phyloP scores from a whole-genome alignment of 30 jellyfish, hydroid and myxozoan genomes.

The Hydractinia echinata region DNA sequence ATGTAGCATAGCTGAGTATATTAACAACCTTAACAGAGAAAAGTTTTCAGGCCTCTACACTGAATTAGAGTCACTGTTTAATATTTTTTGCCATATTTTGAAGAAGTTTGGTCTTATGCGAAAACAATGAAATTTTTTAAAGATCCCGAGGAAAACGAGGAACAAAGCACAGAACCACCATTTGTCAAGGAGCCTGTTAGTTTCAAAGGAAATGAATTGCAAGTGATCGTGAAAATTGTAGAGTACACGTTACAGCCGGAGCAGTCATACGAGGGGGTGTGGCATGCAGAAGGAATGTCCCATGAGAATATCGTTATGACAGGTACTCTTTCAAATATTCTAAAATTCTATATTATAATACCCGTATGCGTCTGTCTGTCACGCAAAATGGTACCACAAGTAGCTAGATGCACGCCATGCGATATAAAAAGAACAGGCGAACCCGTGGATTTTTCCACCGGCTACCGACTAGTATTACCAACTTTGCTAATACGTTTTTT shows the following conservation, averaged over 20 bases:
- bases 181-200: slow-evolving; percentile 38
- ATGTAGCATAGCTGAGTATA: slow-evolving; percentile 50
- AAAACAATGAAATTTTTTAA: slow-evolving; percentile 54
- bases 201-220: slow-evolving; percentile 54
- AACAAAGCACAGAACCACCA: slow-evolving; percentile 31
- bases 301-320: slow-evolving; percentile 84
- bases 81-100: slow-evolving; percentile 54
- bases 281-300: slow-evolving; percentile 93
- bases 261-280: slow-evolving; percentile 72
- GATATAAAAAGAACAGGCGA: too few relatives aligned
- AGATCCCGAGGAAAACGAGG: slow-evolving; percentile 24
- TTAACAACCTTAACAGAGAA: slow-evolving; percentile 56
- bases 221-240: slow-evolving; percentile 58
- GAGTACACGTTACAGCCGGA: slow-evolving; percentile 67
- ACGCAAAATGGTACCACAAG: too few relatives aligned
- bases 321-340: slow-evolving; percentile 34
- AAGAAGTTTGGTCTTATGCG: slow-evolving; percentile 75
- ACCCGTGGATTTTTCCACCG: too few relatives aligned
- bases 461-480: too few relatives aligned
- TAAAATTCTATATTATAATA: too few relatives aligned
- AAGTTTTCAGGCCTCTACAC: slow-evolving; percentile 38
- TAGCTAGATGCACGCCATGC: too few relatives aligned
- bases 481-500: too few relatives aligned
- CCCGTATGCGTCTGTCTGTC: too few relatives aligned
- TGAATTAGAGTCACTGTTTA: slow-evolving; percentile 59